A percentile compares a stretch with the other conserved stretches of the same genome.
These are phyloP conservation scores for Antheraea yamamai DNA, from an alignment of 2,888 invertebrate genomes.

Conservation along the genomic window DNA sequence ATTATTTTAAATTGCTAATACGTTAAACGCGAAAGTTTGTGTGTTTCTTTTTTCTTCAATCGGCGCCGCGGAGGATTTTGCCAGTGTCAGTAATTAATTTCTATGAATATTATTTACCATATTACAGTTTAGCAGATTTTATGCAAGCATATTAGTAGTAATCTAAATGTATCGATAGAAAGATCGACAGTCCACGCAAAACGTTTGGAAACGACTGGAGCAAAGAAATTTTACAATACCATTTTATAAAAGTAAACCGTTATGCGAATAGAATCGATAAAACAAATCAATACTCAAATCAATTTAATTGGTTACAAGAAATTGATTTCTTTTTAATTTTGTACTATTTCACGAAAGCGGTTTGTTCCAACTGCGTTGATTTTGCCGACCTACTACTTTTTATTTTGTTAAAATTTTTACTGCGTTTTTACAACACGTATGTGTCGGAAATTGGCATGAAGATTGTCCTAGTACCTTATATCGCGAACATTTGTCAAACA, in stretches of 20 bases:
- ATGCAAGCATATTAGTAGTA: background rate
- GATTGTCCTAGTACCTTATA: too few species aligned
- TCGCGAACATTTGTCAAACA: too few species aligned
- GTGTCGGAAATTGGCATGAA: too few species aligned
- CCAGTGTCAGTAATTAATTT: background rate
- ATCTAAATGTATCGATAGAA: too few species aligned
- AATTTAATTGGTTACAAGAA: conserved; percentile 5
- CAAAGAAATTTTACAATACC: background rate
- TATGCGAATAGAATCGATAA: background rate
- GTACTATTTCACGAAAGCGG: background rate
- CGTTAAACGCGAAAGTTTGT: background rate
- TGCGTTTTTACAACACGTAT: too few species aligned
- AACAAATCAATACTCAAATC: background rate
- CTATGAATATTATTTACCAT: background rate
- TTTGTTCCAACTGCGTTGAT: background rate
- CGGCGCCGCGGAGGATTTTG: background rate
- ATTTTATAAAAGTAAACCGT: background rate
- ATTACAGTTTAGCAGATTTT: background rate
- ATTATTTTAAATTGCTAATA: background rate
- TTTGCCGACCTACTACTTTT: too few species aligned
- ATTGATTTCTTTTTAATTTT: background rate
- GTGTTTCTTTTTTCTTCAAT: background rate
- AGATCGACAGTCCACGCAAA: background rate
- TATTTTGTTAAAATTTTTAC: too few species aligned
- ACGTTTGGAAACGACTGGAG: background rate